Evolutionary conservation across 2,113 vertebrate genomes (phyloP), one percentile per base, ranked within the genome.

Genomic region (Numenius arquata): DNA sequence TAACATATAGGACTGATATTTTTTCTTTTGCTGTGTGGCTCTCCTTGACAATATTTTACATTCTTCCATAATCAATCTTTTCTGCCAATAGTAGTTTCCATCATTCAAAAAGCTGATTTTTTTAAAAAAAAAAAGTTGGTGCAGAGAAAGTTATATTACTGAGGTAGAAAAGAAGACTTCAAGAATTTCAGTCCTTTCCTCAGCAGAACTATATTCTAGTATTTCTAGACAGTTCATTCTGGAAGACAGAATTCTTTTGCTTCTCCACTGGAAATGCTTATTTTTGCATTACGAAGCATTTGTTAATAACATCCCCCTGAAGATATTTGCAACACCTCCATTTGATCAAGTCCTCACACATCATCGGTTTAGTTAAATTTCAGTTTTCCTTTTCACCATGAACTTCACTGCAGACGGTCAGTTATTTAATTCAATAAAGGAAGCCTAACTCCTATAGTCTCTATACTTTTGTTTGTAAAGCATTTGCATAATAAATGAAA

Each of bases 401-500:
- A 91, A 71, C 61, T 90, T 62, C 43, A 68, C 16, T 58, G n/a
- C 18, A 86, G 80, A 87, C 8, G 6, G 13, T 32, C 59, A 14
- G 34, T 89, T 90, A 90, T 68, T 94, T 95, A 86, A 97, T 85
- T 92, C 70, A 94, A 47, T 73, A 91, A 97, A 96, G 62, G 73
- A 93, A 82, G 14, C 6, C 74, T 83, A 48, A 71, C 40, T 95
- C 48, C 63, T 83, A 58, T 38, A 90, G 84, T 66, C 21, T 65
- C 45, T 65, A 84, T 50, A 96, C 72, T 96, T 95, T 95, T 82
- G 71, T 96, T 96, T 97, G 81, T 81, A 88, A 92, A 97, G 55
- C 52, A 96, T 95, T 97, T 94, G 75, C 81, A 93, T 96, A 96
- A 96, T 89, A 97, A 98, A 96, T 95, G 61, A 84, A 96, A 98